Evolutionary conservation across 2,797 vertebrate species (phyloP).

Genomic region (Podarcis siculus): DNA sequence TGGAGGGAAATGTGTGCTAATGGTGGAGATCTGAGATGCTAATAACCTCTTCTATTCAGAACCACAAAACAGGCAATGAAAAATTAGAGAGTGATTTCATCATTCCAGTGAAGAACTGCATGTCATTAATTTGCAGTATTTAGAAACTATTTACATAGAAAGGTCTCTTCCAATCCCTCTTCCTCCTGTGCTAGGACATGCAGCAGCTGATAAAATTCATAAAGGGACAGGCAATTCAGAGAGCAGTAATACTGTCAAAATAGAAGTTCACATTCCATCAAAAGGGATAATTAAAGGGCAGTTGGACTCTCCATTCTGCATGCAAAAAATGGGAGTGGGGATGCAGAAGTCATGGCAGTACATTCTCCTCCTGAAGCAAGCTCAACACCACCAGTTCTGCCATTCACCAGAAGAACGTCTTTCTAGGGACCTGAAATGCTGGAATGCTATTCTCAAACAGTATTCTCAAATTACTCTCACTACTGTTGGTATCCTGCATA

Average conservation of each 20-base stretch:
- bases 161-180: conserved; percentile 53
- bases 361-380: neutral
- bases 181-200: neutral
- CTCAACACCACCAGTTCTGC: neutral
- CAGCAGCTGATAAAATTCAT: conserved; percentile 66
- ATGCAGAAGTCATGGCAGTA: neutral
- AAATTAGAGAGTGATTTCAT: conserved; percentile 21
- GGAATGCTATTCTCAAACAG: neutral
- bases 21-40: neutral
- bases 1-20: neutral
- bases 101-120: conserved; percentile 5
- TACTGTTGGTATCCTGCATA: neutral
- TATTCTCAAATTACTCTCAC: neutral
- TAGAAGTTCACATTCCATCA: conserved; percentile 50
- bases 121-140: conserved; percentile 57
- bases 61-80: neutral
- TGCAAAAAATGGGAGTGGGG: neutral
- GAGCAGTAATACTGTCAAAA: conserved; percentile 61
- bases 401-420: conserved; percentile 23
- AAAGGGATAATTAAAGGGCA: conserved; percentile 71
- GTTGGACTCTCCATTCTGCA: conserved; percentile 37
- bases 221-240: conserved; percentile 57
- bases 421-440: neutral
- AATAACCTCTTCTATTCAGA: fast-evolving
- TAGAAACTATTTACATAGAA: conserved; percentile 64